These are phyloP conservation scores for Sebastes trivittatus DNA, from an alignment of 2,797 vertebrate species.

Conservation along the genomic window DNA sequence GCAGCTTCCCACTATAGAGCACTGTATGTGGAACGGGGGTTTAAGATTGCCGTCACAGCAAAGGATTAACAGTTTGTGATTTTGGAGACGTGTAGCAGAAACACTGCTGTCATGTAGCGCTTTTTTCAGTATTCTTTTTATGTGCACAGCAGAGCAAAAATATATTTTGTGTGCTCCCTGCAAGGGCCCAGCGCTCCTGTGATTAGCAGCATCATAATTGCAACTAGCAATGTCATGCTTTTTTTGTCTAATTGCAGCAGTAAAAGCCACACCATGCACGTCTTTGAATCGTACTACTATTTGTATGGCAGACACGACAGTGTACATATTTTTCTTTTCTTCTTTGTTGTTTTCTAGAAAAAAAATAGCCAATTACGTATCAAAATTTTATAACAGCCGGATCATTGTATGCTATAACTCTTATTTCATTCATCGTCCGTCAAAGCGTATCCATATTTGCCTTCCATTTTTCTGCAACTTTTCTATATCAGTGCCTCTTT, in stretches of 20 bases:
- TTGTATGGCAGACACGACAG: conserved; percentile 33
- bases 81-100: conserved; percentile 42
- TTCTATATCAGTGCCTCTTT: conserved; percentile 53
- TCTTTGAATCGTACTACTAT: conserved; percentile 36
- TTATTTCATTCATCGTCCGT: conserved; percentile 34
- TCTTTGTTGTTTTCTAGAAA: conserved; percentile 48
- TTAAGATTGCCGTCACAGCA: conserved; percentile 11
- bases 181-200: conserved; percentile 34
- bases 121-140: conserved; percentile 16
- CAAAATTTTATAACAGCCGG: conserved; percentile 29
- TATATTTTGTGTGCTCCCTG: conserved; percentile 19
- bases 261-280: conserved; percentile 15
- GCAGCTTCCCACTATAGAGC: conserved; percentile 49
- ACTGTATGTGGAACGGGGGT: conserved; percentile 19
- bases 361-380: conserved; percentile 21
- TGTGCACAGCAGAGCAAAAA: conserved; percentile 36
- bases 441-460: conserved; percentile 28
- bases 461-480: conserved; percentile 41
- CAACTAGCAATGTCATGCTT: conserved; percentile 22
- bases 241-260: conserved; percentile 30
- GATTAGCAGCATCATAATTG: conserved; percentile 31
- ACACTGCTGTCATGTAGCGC: conserved; percentile 33
- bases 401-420: conserved; percentile 15
- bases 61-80: conserved; percentile 16
- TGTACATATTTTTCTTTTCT: conserved; percentile 54